Evolutionary conservation across 2,113 vertebrate genomes (phyloP).

Genomic region (Brachionichthys hirsutus): DNA sequence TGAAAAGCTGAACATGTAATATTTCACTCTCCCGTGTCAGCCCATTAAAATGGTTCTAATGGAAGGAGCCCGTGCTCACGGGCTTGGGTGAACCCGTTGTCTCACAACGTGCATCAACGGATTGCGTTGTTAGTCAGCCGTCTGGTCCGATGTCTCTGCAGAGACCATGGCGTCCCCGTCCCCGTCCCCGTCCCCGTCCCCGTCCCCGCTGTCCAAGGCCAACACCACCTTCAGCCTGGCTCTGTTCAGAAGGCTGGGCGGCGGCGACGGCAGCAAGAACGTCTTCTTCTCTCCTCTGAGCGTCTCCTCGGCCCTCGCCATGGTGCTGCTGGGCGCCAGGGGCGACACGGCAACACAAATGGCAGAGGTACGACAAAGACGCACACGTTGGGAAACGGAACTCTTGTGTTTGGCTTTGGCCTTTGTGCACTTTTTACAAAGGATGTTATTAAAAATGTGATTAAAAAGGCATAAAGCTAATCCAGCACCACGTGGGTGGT

Average conservation of each 20-base stretch:
- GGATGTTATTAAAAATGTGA: too few species aligned
- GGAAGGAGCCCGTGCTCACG: too few species aligned
- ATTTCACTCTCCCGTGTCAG: too few species aligned
- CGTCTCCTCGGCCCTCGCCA: slow-evolving; percentile 82
- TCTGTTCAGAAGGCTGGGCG: slow-evolving; percentile 78
- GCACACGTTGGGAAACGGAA: neutral
- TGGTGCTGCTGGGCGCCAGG: slow-evolving; percentile 82
- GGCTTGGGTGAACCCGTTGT: too few species aligned
- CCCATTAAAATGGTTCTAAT: too few species aligned
- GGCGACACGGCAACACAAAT: slow-evolving; percentile 84
- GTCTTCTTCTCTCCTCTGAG: slow-evolving; percentile 85
- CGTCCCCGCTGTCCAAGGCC: slow-evolving; percentile 60
- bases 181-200: slow-evolving; percentile 5
- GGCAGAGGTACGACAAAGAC: slow-evolving; percentile 81
- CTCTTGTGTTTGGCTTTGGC: too few species aligned
- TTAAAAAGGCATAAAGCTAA: too few species aligned
- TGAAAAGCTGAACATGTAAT: too few species aligned
- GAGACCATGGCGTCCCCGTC: slow-evolving; percentile 48
- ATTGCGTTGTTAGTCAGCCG: too few species aligned
- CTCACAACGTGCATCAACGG: too few species aligned
- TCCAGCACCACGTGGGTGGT: too few species aligned
- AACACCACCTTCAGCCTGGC: slow-evolving; percentile 82
- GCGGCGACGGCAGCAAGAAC: slow-evolving; percentile 66
- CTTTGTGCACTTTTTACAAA: too few species aligned
- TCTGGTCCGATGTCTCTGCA: slow-evolving; percentile 5